Evolutionary conservation across 2,797 vertebrate genomes (phyloP).

Genomic region (Lacerta bilineata): DNA sequence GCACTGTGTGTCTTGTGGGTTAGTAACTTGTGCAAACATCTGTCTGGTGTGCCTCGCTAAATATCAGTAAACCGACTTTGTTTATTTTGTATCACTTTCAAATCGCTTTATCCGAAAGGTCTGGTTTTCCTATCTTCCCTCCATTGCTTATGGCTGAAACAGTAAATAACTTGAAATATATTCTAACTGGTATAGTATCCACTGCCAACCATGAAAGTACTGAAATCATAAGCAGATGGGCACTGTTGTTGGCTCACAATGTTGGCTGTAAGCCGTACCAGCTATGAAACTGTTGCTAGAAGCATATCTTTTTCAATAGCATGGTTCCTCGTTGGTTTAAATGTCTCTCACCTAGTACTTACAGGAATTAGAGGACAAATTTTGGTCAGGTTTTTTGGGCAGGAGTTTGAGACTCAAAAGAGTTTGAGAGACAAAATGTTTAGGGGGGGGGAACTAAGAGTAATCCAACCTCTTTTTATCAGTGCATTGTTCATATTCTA

Average conservation of each 20-base stretch:
- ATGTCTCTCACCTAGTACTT: conserved; percentile 50
- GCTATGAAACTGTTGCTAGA: conserved; percentile 15
- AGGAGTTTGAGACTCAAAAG: background rate
- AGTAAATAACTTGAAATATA: conserved; percentile 9
- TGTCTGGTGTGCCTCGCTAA: background rate
- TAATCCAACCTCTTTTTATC: conserved; percentile 74
- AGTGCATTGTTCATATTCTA: conserved; percentile 73
- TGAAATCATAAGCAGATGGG: conserved; percentile 21
- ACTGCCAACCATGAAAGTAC: conserved; percentile 39
- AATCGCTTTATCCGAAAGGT: conserved; percentile 40
- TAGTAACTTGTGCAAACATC: no score
- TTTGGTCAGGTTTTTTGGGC: background rate
- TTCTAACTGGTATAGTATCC: conserved; percentile 30
- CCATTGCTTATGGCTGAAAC: background rate
- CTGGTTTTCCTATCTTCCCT: conserved; percentile 13
- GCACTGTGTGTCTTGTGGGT: background rate
- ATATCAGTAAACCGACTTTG: conserved; percentile 12
- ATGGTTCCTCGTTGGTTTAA: conserved; percentile 47
- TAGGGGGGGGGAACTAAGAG: background rate
- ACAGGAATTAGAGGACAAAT: conserved; percentile 17
- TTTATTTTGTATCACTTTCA: conserved; percentile 23
- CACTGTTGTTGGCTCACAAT: conserved; percentile 39
- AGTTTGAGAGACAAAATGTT: background rate
- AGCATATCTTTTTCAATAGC: conserved; percentile 37
- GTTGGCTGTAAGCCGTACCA: conserved; percentile 33